Evolutionary conservation across 2,888 invertebrate species (phyloP).

Genomic region (Polydrusus cervinus): DNA sequence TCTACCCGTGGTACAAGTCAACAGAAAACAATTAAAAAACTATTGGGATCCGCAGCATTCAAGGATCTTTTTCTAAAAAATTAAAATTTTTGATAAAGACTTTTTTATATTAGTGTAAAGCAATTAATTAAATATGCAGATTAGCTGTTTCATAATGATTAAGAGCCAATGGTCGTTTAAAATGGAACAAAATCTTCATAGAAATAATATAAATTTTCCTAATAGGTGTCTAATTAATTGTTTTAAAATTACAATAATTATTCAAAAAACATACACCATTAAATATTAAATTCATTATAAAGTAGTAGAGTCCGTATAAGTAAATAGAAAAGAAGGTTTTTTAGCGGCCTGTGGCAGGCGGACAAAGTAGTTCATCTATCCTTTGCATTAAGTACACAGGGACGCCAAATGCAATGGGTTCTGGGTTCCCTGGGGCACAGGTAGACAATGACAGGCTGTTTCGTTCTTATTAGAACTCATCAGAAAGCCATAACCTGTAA

Average conservation of each 20-base stretch:
- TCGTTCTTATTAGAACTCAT: too few species aligned
- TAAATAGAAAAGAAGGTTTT: too few species aligned
- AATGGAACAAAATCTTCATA: conserved; percentile 13
- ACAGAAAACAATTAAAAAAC: too few species aligned
- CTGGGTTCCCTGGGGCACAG: too few species aligned
- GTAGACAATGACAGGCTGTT: too few species aligned
- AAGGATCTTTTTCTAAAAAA: neutral
- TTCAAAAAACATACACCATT: neutral
- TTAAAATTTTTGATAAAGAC: conserved; percentile 9
- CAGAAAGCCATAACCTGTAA: too few species aligned
- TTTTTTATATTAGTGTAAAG: neutral
- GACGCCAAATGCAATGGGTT: too few species aligned
- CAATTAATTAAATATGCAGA: conserved; percentile 5
- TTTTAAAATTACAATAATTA: neutral
- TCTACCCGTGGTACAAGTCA: too few species aligned
- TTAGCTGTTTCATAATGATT: neutral
- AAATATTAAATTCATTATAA: neutral
- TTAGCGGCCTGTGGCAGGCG: too few species aligned
- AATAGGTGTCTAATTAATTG: conserved; percentile 17
- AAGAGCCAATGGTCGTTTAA: neutral
- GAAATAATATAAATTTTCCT: conserved; percentile 12
- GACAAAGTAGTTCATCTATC: too few species aligned
- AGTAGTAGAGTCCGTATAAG: too few species aligned
- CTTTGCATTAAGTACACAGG: too few species aligned
- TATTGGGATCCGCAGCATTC: neutral